Base-by-base conservation (phyloP, 2,888 invertebrate genomes). In the Axea sp. region DNA sequence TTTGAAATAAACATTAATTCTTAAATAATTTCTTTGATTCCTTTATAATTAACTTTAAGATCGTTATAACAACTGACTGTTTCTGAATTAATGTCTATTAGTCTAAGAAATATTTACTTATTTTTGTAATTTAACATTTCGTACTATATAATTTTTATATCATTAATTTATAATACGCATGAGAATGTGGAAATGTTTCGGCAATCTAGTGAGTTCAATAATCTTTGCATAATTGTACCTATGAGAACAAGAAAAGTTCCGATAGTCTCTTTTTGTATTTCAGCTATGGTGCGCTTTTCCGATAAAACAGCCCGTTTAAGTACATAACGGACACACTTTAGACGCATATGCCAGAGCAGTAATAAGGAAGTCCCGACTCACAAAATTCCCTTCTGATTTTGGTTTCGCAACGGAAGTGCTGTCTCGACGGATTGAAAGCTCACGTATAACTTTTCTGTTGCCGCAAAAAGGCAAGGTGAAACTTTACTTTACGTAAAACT, bases 191-290 rank as follows among this genome's bases (percentile, higher is more conserved):
- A n/a, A n/a, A n/a, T n/a, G n/a, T n/a, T n/a, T n/a, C n/a, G n/a
- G n/a, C n/a, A n/a, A n/a, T n/a, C n/a, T n/a, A n/a, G n/a, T n/a
- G n/a, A n/a, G n/a, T n/a, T n/a, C n/a, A n/a, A n/a, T n/a, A n/a
- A n/a, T n/a, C n/a, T n/a, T n/a, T n/a, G n/a, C n/a, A n/a, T n/a
- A n/a, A n/a, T n/a, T n/a, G n/a, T n/a, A n/a, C n/a, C n/a, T n/a
- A n/a, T n/a, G n/a, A n/a, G n/a, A n/a, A n/a, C n/a, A n/a, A 24
- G 35, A 59, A 78, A 79, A 81, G 80, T 77, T 75, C 41, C 31
- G 19, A 57, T 57, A 53, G 75, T 73, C 74, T 75, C 75, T 77
- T 71, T 77, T 78, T 76, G 41, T 9, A n/a, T 22, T 53, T 75
- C 78, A 71, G 76, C 77, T 72, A 64, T 62, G 72, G 65, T 72